A percentile compares a stretch with the other conserved stretches of the same genome.
Evolutionary conservation across 2,113 vertebrate genomes (phyloP).

Genomic region (Hylia prasina): DNA sequence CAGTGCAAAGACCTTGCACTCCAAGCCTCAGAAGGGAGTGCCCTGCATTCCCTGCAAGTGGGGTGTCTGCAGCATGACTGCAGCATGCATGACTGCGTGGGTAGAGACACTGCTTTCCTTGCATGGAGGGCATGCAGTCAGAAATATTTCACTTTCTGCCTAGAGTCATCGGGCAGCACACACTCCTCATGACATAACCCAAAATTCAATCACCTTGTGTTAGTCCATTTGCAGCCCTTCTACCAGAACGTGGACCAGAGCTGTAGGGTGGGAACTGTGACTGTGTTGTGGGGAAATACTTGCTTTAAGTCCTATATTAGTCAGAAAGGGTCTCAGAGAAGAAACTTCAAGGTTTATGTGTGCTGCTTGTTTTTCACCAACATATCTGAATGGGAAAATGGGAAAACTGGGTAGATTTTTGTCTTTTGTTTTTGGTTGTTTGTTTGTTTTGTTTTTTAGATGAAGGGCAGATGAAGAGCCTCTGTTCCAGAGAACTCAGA

Average conservation of each 20-base stretch:
- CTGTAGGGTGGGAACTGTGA: background rate
- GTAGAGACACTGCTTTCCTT: background rate
- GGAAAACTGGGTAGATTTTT: background rate
- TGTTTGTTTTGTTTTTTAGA: background rate
- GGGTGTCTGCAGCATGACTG: background rate
- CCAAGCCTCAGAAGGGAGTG: background rate
- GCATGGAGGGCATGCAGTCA: background rate
- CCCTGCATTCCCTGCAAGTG: background rate
- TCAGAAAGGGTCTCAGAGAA: background rate
- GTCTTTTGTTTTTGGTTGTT: background rate
- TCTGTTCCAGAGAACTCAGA: background rate
- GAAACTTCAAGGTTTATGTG: background rate
- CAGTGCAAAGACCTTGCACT: background rate
- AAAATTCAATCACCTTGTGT: background rate
- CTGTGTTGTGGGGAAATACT: background rate
- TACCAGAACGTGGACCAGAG: background rate
- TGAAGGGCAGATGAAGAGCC: background rate
- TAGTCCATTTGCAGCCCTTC: background rate
- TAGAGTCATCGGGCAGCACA: background rate
- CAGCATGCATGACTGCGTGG: background rate
- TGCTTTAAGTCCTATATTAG: background rate
- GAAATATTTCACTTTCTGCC: background rate
- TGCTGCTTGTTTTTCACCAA: background rate
- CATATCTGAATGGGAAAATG: background rate
- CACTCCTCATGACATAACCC: background rate